Evolutionary conservation across 2,888 invertebrate species (phyloP).

Genomic region (Eupithecia inturbata): DNA sequence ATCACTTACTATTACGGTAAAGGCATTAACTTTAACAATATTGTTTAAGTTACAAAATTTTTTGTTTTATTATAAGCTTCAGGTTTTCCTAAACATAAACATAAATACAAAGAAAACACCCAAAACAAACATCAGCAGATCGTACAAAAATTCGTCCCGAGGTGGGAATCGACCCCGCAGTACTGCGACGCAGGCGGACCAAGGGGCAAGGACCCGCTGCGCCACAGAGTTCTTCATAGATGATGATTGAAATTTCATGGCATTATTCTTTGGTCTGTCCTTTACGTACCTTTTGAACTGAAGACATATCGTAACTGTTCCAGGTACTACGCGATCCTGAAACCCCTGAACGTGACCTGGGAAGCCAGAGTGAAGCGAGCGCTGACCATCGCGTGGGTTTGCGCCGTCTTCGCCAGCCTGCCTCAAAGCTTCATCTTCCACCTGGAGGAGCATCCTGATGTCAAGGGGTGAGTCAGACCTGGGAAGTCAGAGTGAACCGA

Average conservation of each 20-base stretch:
- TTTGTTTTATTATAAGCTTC: too few relatives aligned
- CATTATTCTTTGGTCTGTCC: too few relatives aligned
- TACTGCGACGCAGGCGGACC: background rate
- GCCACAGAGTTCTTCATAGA: background rate
- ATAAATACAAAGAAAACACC: too few relatives aligned
- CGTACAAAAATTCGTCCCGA: background rate
- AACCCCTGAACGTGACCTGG: slow-evolving; percentile 90
- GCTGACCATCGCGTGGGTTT: slow-evolving; percentile 91
- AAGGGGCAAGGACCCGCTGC: too few relatives aligned
- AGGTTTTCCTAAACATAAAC: too few relatives aligned
- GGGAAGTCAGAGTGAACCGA: slow-evolving; percentile 89
- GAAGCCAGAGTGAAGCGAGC: slow-evolving; percentile 91
- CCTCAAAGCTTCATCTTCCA: slow-evolving; percentile 97
- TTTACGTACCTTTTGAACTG: background rate
- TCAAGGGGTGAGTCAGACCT: slow-evolving; percentile 86
- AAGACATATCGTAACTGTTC: background rate
- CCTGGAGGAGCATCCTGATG: slow-evolving; percentile 91
- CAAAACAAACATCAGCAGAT: background rate
- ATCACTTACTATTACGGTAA: too few relatives aligned
- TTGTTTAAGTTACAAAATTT: too few relatives aligned
- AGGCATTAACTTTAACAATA: too few relatives aligned
- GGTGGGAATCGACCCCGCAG: background rate
- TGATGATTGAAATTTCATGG: too few relatives aligned
- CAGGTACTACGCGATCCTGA: slow-evolving; percentile 94
- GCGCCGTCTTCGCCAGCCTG: slow-evolving; percentile 90